Evolutionary conservation across 2,888 invertebrate species (phyloP).

Genomic region (Aleiodes testaceus): DNA sequence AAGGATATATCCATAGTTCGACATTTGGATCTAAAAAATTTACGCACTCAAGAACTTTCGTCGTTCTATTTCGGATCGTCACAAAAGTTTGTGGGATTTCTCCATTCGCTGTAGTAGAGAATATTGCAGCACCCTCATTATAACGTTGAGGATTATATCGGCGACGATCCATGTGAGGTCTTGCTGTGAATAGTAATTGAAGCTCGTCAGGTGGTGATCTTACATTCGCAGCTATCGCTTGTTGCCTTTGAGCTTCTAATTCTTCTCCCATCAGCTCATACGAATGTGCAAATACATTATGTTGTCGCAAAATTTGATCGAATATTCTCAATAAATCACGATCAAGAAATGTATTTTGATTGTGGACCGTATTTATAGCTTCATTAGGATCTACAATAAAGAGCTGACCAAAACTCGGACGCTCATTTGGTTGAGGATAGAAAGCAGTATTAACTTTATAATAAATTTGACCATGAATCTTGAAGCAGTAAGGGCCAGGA

Average conservation of each 20-base stretch:
- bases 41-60: conserved; percentile 26
- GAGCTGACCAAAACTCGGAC: conserved; percentile 49
- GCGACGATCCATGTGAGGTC: conserved; percentile 45
- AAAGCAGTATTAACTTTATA: conserved; percentile 51
- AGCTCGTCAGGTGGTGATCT: not conserved
- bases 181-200: not conserved
- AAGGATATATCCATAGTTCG: conserved; percentile 38
- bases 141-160: conserved; percentile 39
- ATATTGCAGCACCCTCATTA: conserved; percentile 43
- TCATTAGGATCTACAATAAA: conserved; percentile 50
- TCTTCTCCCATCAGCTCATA: conserved; percentile 49
- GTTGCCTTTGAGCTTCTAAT: conserved; percentile 27
- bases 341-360: conserved; percentile 34
- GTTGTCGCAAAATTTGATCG: conserved; percentile 36
- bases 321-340: conserved; percentile 15
- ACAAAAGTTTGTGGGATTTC: conserved; percentile 35
- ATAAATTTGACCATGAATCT: conserved; percentile 46
- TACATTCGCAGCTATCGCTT: not conserved
- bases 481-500: conserved; percentile 43
- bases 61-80: not conserved
- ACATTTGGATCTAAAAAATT: conserved; percentile 48
- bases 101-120: conserved; percentile 35
- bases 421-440: conserved; percentile 37
- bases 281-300: conserved; percentile 48
- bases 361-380: conserved; percentile 30